These are phyloP conservation scores for Cenopis cana DNA, from an alignment of 2,888 invertebrate species.

Conservation along the genomic window DNA sequence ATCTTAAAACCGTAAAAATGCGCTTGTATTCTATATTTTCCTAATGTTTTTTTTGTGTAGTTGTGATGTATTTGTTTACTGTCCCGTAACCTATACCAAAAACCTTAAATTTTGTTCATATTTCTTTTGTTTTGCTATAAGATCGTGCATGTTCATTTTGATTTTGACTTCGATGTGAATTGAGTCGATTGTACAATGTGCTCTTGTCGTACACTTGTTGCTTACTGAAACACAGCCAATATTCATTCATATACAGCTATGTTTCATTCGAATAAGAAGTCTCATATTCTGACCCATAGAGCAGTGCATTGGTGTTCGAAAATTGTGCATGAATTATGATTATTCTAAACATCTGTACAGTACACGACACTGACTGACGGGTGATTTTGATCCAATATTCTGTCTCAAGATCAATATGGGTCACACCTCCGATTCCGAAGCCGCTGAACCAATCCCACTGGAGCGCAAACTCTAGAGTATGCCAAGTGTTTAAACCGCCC, in stretches of 20 bases:
- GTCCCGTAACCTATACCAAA: neutral
- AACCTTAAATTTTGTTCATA: neutral
- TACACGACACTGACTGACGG: no score
- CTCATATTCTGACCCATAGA: neutral
- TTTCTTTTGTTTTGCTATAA: slow-evolving; percentile 1
- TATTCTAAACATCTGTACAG: no score
- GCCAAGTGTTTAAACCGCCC: no score
- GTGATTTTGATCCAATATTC: no score
- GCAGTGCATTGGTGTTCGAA: no score
- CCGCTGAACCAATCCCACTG: no score
- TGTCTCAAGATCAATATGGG: no score
- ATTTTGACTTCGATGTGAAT: slow-evolving; percentile 10
- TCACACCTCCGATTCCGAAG: no score
- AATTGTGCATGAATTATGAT: no score
- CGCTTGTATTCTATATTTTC: neutral
- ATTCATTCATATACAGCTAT: slow-evolving; percentile 64
- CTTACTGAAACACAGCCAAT: slow-evolving; percentile 68
- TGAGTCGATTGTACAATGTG: slow-evolving; percentile 15
- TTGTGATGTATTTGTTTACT: neutral
- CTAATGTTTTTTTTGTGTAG: neutral
- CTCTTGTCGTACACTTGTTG: slow-evolving; percentile 48
- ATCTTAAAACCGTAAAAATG: neutral
- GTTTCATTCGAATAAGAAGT: slow-evolving; percentile 24
- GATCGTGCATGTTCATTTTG: neutral
- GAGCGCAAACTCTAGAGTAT: no score